These are phyloP conservation scores for Scolopax mira DNA, from an alignment of 2,113 vertebrate species.

Conservation along the genomic window DNA sequence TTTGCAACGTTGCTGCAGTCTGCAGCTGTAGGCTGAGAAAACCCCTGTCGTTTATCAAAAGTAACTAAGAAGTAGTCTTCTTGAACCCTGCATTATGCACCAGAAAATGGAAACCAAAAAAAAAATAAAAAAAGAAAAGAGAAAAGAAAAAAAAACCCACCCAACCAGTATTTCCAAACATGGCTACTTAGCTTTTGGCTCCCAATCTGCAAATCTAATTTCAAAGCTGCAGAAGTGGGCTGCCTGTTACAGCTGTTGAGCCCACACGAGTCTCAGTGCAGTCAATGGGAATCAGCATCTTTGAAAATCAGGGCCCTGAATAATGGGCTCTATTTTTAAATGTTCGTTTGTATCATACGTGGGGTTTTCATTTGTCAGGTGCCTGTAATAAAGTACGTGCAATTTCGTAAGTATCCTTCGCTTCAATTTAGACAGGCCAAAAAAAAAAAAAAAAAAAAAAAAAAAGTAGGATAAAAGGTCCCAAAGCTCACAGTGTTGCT, in stretches of 20 bases:
- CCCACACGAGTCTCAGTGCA: slow-evolving; percentile 21
- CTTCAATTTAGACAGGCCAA: background rate
- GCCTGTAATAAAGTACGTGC: background rate
- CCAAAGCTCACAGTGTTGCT: background rate
- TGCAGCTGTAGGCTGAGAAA: background rate
- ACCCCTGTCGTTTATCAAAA: background rate
- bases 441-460: background rate
- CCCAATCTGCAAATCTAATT: slow-evolving; percentile 8
- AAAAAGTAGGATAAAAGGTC: slow-evolving; percentile 21
- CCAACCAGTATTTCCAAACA: background rate
- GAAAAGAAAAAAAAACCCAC: background rate
- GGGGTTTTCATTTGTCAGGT: background rate
- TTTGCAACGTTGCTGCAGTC: background rate
- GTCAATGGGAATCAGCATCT: slow-evolving; percentile 22
- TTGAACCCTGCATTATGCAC: background rate
- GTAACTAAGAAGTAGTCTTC: background rate
- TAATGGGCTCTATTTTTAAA: background rate
- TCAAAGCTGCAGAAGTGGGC: slow-evolving; percentile 16
- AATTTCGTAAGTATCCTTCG: background rate
- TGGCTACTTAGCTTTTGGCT: slow-evolving; percentile 28
- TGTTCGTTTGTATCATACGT: background rate
- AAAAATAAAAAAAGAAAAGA: background rate
- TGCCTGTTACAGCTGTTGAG: slow-evolving; percentile 13
- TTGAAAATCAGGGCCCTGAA: slow-evolving; percentile 20
- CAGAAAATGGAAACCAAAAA: background rate